These are phyloP conservation scores for Nematolebias whitei DNA, from an alignment of 2,113 vertebrate species.

Conservation along the genomic window DNA sequence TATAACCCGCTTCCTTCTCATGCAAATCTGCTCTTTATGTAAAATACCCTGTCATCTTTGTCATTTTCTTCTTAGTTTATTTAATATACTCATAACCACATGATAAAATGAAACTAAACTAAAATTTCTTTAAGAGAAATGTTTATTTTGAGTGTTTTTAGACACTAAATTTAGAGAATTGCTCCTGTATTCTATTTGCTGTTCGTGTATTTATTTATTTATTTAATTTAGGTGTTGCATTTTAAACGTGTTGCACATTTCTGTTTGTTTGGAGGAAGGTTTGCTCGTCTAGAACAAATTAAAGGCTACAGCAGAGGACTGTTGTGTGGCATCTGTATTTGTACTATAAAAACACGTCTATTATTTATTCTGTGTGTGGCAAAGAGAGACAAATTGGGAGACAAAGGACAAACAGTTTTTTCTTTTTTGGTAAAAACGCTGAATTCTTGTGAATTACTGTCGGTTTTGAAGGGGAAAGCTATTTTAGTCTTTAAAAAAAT, in stretches of 20 bases:
- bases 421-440: background rate
- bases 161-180: background rate
- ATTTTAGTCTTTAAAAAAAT: background rate
- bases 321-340: conserved; percentile 12
- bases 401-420: conserved; percentile 2
- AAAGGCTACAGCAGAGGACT: conserved; percentile 3
- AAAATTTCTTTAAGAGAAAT: background rate
- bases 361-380: conserved; percentile 11
- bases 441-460: background rate
- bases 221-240: background rate
- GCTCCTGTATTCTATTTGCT: conserved; percentile 9
- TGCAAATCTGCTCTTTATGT: too few relatives aligned
- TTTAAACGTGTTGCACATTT: background rate
- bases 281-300: conserved; percentile 11
- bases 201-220: conserved; percentile 10
- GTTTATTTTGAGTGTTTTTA: background rate
- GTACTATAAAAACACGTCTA: conserved; percentile 2
- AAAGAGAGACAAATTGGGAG: conserved; percentile 15
- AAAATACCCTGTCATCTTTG: too few relatives aligned
- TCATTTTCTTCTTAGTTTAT: too few relatives aligned
- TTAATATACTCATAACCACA: too few relatives aligned
- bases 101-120: too few relatives aligned
- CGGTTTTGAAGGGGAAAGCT: conserved; percentile 27
- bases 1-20: too few relatives aligned
- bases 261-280: background rate